Percentiles rank a stretch among this genome's conserved stretches.
Conservation (phyloP, 2,888 invertebrate genomes). For the Noctua janthina region DNA sequence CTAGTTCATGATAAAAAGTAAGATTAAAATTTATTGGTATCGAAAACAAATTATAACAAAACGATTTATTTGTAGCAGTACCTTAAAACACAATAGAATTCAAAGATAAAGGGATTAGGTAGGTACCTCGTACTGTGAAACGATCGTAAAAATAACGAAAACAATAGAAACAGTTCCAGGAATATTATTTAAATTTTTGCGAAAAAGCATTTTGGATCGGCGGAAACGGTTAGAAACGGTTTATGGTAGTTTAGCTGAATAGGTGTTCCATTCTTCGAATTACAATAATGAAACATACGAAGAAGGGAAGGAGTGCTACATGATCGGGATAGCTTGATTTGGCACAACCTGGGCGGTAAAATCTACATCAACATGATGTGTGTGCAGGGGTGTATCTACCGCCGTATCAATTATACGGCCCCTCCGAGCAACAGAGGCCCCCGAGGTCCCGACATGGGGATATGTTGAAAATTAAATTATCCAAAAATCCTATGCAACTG, state of each 20-base stretch:
- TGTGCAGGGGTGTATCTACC: not conserved
- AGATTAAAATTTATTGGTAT: too few relatives aligned
- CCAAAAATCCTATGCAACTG: too few relatives aligned
- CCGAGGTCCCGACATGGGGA: not conserved
- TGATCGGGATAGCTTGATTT: too few relatives aligned
- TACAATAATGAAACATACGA: not conserved
- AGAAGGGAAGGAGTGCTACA: too few relatives aligned
- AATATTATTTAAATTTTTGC: constrained; percentile 7
- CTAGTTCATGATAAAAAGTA: too few relatives aligned
- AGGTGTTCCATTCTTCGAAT: not conserved
- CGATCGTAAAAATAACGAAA: constrained; percentile 14
- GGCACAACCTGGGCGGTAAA: not conserved
- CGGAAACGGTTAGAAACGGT: not conserved
- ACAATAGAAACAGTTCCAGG: constrained; percentile 19
- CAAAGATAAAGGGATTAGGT: constrained; percentile 7
- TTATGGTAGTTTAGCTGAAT: not conserved
- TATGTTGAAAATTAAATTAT: too few relatives aligned
- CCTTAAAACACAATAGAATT: too few relatives aligned
- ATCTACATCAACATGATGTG: not conserved
- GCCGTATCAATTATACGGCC: not conserved
- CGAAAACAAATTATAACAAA: too few relatives aligned
- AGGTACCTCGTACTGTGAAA: constrained; percentile 17
- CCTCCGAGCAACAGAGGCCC: not conserved
- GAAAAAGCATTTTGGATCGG: not conserved
- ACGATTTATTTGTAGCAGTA: too few relatives aligned